Conservation (phyloP, 2,113 vertebrate species). For the Penelope pileata region DNA sequence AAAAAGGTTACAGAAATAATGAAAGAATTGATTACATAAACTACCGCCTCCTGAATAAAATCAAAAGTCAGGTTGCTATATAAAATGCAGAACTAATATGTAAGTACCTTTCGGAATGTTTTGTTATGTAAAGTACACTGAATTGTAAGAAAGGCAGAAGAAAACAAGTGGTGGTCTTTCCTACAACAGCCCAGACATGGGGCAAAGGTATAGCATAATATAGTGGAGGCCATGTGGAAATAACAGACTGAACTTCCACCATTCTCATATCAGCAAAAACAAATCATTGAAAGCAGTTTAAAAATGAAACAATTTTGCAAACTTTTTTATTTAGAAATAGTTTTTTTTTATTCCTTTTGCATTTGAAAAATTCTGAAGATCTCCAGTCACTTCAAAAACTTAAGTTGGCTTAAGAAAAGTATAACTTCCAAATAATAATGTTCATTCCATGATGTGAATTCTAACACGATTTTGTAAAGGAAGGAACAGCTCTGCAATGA, state of each 20-base stretch:
- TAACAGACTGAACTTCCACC: not conserved
- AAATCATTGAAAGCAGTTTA: not conserved
- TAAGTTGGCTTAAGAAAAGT: not conserved
- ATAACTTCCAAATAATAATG: not conserved
- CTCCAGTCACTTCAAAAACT: not conserved
- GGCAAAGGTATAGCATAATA: not conserved
- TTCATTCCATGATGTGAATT: not conserved
- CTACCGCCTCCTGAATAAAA: constrained; percentile 52
- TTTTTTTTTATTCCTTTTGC: not conserved
- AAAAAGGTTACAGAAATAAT: constrained; percentile 67
- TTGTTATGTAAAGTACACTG: constrained; percentile 17
- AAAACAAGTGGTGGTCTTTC: not conserved
- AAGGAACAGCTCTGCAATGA: not conserved
- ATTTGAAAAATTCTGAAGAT: not conserved
- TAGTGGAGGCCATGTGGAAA: not conserved
- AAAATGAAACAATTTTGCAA: not conserved
- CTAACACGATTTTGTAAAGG: not conserved
- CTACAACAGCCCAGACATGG: no score
- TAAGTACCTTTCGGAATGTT: not conserved
- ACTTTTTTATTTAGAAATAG: not conserved
- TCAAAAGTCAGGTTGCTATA: constrained; percentile 28
- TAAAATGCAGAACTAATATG: constrained; percentile 7
- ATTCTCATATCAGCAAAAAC: not conserved
- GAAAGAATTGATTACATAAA: constrained; percentile 63
- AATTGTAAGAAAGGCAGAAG: not conserved